Evolutionary conservation across 2,113 vertebrate genomes (phyloP), one percentile per base, ranked within the genome.

Genomic region (Tachysurus vachellii): DNA sequence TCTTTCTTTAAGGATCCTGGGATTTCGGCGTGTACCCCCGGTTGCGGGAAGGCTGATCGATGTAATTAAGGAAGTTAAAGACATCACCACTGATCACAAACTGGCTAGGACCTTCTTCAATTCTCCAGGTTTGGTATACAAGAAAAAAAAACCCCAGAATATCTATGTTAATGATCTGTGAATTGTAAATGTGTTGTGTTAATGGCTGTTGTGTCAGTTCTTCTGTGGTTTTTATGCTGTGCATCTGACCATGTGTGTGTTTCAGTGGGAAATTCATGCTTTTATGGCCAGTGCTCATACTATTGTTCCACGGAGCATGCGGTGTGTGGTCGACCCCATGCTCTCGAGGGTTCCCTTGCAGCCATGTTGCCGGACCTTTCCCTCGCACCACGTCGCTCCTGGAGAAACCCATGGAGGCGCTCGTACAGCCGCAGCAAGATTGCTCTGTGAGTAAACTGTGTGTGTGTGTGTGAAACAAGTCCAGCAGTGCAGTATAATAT

Each of bases 251-350:
- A 31, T 86, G 31, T 86, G 11, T 81, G 10, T 85, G 14, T 44
- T n/a, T 31, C 19, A 97, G 97, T 94, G 89, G 96, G 95, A 5
- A 97, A 95, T 0, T 1, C 94, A 54, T 98, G 97, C 91, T 97
- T 98, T 95, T 96, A 96, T 0, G 97, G 97, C 5, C 95, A 93
- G 90, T 98, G 97, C 71, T 96, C 96, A n/a, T 97, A 97, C 92
- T 98, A 97, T 93, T 98, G 97, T 87, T 96, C 96, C 26, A 96
- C 96, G 0, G 97, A 97, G 87, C 96, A 98, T 0, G 96, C 96
- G 0, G 91, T 97, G 82, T 98, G 97, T 0, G 97, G 97, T 3
- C 94, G 92, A 19, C 96, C 96, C 0, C 90, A 89, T 84, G 26
- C 0, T 75, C 93, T 98, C 13, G 96, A 98, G 92, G 96, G 94